Conservation (phyloP, 2,797 vertebrate genomes). For the Phataginus tetradactyla region DNA sequence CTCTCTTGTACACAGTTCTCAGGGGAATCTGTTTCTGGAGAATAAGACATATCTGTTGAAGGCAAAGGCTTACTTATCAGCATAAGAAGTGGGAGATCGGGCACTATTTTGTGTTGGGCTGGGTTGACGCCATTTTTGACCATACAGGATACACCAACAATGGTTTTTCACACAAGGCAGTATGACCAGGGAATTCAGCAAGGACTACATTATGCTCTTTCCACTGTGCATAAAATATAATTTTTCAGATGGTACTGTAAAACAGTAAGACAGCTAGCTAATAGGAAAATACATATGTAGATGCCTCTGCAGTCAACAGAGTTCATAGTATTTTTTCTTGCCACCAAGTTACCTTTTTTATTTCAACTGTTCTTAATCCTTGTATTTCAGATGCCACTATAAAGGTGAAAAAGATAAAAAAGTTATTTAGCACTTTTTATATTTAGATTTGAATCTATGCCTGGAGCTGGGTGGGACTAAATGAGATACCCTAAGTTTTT, state of each 20-base stretch:
- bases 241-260: not conserved
- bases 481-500: not conserved
- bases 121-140: not conserved
- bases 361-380: conserved; percentile 93
- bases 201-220: not conserved
- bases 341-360: conserved; percentile 90
- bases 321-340: not conserved
- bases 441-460: not conserved
- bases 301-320: not conserved
- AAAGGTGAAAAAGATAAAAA: conserved; percentile 65
- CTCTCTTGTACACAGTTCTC: not conserved
- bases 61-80: not conserved
- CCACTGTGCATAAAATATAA: not conserved
- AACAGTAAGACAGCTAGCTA: not conserved
- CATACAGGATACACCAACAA: not conserved
- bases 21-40: not conserved
- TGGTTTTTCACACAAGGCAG: not conserved
- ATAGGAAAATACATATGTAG: conserved; percentile 12
- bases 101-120: not conserved
- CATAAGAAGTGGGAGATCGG: not conserved
- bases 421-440: conserved; percentile 46
- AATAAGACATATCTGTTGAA: not conserved
- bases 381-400: conserved; percentile 90
- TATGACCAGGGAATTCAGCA: not conserved
- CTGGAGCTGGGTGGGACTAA: not conserved